A percentile compares a stretch with the other conserved stretches of the same genome.
phyloP scores from a whole-genome alignment of 2,113 vertebrate genomes.

The Polypterus bichir region DNA sequence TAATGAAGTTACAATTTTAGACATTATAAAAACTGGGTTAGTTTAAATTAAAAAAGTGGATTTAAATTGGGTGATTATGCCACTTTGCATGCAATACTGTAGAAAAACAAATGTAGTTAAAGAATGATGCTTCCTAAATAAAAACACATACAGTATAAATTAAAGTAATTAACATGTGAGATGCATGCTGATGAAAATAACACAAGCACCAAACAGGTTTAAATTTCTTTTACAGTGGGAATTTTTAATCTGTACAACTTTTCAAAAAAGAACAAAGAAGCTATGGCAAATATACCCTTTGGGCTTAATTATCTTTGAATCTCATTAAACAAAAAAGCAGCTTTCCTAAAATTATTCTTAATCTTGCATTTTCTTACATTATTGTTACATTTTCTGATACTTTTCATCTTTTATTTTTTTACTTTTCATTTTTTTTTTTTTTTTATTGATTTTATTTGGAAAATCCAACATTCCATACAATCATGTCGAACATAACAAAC shows the following conservation, averaged over 20 bases:
- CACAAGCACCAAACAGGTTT: slow-evolving; percentile 26
- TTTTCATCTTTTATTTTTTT: not conserved
- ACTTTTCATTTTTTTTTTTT: too few species aligned
- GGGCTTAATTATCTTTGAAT: not conserved
- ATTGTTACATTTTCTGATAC: not conserved
- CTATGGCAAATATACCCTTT: not conserved
- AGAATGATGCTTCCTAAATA: slow-evolving; percentile 26
- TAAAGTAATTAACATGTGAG: slow-evolving; percentile 11
- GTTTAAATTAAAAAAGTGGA: too few species aligned
- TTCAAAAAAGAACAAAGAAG: too few species aligned
- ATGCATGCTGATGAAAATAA: slow-evolving; percentile 24
- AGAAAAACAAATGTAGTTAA: slow-evolving; percentile 29
- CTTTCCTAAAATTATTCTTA: not conserved
- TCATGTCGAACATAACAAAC: too few species aligned
- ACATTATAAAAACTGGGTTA: too few species aligned
- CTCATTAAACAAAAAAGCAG: not conserved
- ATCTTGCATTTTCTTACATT: not conserved
- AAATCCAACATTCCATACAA: too few species aligned
- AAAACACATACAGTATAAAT: slow-evolving; percentile 25
- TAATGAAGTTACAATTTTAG: too few species aligned
- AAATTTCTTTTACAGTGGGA: slow-evolving; percentile 9
- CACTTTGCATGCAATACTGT: too few species aligned
- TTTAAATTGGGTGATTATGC: too few species aligned
- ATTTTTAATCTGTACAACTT: too few species aligned
- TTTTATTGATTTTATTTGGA: too few species aligned